A percentile compares a stretch with the other conserved stretches of the same genome.
phyloP scores from a whole-genome alignment of 2,797 vertebrate species.

The Manis javanica region DNA sequence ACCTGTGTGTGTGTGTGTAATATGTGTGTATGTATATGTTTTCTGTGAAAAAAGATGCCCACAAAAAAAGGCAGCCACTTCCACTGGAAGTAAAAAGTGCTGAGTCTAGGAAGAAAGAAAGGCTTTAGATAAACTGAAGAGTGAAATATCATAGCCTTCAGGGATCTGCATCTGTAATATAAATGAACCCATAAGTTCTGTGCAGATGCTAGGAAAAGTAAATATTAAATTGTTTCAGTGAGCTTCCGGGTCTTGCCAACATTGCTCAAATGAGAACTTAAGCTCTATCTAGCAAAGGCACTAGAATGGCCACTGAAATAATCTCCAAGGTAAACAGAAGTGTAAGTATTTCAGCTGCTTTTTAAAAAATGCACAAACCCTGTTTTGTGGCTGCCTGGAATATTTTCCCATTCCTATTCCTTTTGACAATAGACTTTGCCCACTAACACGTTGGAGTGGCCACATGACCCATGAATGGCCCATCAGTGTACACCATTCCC shows the following conservation, averaged over 20 bases:
- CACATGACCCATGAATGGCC: not conserved
- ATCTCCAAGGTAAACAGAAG: not conserved
- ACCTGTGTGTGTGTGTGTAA: not conserved
- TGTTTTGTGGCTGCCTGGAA: not conserved
- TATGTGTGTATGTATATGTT: not conserved
- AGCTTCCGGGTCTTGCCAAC: constrained; percentile 23
- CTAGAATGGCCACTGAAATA: not conserved
- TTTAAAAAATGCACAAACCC: not conserved
- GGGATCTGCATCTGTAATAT: not conserved
- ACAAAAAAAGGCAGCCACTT: not conserved
- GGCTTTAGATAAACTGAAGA: not conserved
- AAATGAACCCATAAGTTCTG: not conserved
- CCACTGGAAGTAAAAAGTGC: not conserved
- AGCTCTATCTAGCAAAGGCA: not conserved
- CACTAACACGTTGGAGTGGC: too few species aligned
- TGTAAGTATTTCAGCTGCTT: not conserved
- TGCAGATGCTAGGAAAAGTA: not conserved
- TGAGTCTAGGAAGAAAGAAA: not conserved
- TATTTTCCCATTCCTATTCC: not conserved
- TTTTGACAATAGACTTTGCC: not conserved
- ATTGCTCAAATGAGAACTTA: not conserved
- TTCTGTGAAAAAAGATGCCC: not conserved
- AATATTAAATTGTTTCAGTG: not conserved
- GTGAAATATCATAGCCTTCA: not conserved
- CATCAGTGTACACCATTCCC: accelerated